Percentiles rank a stretch among this genome's conserved stretches.
phyloP scores from a whole-genome alignment of 2,888 invertebrate species.

The Chaitophorus viminalis region DNA sequence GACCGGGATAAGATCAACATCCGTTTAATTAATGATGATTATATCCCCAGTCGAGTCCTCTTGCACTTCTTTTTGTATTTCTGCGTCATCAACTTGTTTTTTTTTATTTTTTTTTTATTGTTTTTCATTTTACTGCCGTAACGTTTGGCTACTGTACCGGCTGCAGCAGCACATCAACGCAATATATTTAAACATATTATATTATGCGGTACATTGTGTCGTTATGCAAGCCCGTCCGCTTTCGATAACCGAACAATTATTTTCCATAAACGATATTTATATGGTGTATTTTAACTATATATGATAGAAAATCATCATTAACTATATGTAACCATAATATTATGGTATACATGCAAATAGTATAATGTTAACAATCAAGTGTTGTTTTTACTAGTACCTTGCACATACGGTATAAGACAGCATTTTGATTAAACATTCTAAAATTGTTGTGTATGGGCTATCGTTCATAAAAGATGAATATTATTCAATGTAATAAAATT shows the following conservation, averaged over 20 bases:
- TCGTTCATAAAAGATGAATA: no score
- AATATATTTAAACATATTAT: neutral
- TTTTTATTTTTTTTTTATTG: conserved; percentile 25
- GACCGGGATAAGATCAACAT: conserved; percentile 61
- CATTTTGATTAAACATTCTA: no score
- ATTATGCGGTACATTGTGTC: neutral
- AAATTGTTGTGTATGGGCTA: no score
- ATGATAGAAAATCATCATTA: no score
- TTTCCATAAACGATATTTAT: neutral
- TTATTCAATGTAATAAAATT: no score
- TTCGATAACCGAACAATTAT: neutral
- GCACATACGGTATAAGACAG: no score
- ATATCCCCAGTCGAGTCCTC: conserved; percentile 52
- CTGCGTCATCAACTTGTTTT: conserved; percentile 25
- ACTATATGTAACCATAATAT: no score
- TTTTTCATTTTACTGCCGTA: conserved; percentile 7
- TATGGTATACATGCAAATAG: no score
- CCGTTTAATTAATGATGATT: conserved; percentile 62
- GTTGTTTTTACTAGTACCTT: no score
- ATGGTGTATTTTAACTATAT: no score
- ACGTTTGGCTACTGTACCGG: conserved; percentile 34
- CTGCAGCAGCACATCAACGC: neutral
- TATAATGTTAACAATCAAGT: no score
- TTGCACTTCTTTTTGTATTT: conserved; percentile 46
- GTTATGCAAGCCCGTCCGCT: neutral